Conservation (phyloP, 2,888 invertebrate genomes). For the Tanytarsus gracilentus region DNA sequence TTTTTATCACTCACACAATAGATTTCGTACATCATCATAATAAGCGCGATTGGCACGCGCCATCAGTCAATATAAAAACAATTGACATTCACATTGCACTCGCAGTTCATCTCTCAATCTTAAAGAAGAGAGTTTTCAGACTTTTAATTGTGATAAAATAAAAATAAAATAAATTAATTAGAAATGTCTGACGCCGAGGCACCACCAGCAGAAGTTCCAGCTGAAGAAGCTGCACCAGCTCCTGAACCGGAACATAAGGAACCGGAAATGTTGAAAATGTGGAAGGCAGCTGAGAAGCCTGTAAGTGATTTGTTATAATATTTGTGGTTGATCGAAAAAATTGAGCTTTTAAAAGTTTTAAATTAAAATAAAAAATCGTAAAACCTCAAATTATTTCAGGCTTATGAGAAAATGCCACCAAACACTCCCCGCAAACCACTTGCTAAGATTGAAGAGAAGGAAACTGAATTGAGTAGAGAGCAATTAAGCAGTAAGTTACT, state of each 20-base stretch:
- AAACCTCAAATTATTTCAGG: too few species aligned
- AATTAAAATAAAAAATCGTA: too few species aligned
- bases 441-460: neutral
- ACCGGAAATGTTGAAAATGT: conserved; percentile 2
- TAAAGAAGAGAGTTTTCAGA: too few species aligned
- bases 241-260: neutral
- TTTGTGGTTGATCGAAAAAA: neutral
- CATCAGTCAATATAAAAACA: too few species aligned
- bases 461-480: conserved; percentile 19
- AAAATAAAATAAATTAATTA: too few species aligned
- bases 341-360: neutral
- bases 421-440: neutral
- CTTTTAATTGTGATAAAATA: too few species aligned
- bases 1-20: too few species aligned
- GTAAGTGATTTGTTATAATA: neutral
- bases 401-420: conserved; percentile 19
- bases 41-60: too few species aligned
- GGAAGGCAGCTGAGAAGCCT: conserved; percentile 5
- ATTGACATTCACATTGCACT: too few species aligned
- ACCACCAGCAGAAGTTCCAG: neutral
- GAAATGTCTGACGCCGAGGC: too few species aligned
- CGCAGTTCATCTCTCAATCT: too few species aligned
- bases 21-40: too few species aligned
- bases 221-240: neutral
- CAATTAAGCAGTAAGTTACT: conserved; percentile 7